Evolutionary conservation across 1,140 invertebrate species (phyloP).

Genomic region (Meloidogyne exigua): DNA sequence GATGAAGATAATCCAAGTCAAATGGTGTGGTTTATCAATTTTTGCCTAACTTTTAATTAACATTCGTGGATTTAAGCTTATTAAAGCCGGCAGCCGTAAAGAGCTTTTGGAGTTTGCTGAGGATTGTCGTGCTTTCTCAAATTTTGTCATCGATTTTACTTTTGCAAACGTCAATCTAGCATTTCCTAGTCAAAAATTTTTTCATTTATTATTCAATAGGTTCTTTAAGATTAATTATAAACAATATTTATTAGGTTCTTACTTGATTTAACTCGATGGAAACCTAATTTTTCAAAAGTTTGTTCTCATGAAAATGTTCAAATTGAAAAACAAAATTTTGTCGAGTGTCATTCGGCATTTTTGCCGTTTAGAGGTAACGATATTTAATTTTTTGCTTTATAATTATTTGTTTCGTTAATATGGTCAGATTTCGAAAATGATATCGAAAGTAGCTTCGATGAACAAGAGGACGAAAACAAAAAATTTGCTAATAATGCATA

Average conservation of each 20-base stretch:
- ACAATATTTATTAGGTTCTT: conserved; percentile 37
- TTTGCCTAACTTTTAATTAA: background rate
- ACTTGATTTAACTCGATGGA: conserved; percentile 53
- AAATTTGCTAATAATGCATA: background rate
- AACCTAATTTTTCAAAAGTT: conserved; percentile 39
- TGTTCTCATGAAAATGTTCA: background rate
- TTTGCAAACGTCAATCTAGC: conserved; percentile 39
- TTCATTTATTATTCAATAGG: conserved; percentile 51
- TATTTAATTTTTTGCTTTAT: no score
- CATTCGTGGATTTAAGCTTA: conserved; percentile 17
- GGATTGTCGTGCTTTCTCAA: conserved; percentile 27
- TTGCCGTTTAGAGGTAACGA: conserved; percentile 16
- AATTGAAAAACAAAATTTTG: conserved; percentile 26
- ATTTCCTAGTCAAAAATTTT: conserved; percentile 45
- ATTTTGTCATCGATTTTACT: conserved; percentile 36
- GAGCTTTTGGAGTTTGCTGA: conserved; percentile 44
- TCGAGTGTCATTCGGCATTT: conserved; percentile 27
- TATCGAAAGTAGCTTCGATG: background rate
- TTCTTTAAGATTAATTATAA: background rate
- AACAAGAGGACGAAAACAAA: background rate
- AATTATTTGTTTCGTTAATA: background rate
- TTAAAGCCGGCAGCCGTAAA: conserved; percentile 31
- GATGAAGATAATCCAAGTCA: background rate
- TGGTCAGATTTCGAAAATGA: background rate
- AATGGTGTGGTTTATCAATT: background rate